Evolutionary conservation across 2,888 invertebrate genomes (phyloP).

Genomic region (Stegana nigrithorax): DNA sequence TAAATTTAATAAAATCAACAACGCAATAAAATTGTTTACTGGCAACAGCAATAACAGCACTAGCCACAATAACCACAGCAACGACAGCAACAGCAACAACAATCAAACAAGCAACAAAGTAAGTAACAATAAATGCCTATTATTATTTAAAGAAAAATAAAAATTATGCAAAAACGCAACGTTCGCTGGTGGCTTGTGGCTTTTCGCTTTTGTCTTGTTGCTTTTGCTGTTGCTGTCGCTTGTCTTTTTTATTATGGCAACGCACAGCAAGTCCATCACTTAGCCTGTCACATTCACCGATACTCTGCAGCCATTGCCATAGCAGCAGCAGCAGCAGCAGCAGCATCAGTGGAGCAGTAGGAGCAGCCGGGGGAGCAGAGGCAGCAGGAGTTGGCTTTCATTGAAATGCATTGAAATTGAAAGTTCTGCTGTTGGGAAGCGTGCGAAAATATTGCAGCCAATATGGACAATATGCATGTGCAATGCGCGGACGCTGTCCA

Average conservation of each 20-base stretch:
- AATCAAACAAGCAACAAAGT: background rate
- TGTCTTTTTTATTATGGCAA: too few relatives aligned
- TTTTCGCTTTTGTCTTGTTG: too few relatives aligned
- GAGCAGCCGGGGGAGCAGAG: too few relatives aligned
- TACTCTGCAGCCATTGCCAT: background rate
- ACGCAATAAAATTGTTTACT: slow-evolving; percentile 32
- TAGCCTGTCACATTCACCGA: slow-evolving; percentile 11
- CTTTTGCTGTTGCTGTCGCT: too few relatives aligned
- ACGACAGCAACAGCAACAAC: background rate
- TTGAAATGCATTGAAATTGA: slow-evolving; percentile 15
- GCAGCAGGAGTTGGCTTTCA: too few relatives aligned
- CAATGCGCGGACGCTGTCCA: too few relatives aligned
- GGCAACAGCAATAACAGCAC: background rate
- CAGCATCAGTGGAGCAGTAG: too few relatives aligned
- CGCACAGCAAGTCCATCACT: too few relatives aligned
- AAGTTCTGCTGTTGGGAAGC: slow-evolving; percentile 4
- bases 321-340: too few relatives aligned
- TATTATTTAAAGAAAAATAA: slow-evolving; percentile 3
- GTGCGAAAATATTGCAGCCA: slow-evolving; percentile 14
- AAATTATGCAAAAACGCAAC: slow-evolving; percentile 17
- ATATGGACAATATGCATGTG: background rate
- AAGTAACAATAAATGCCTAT: background rate
- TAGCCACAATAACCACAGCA: background rate
- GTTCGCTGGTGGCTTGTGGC: background rate
- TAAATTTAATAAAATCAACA: slow-evolving; percentile 45